These are phyloP conservation scores for Melanaphis sacchari DNA, from an alignment of 1,140 invertebrate species.

Conservation along the genomic window DNA sequence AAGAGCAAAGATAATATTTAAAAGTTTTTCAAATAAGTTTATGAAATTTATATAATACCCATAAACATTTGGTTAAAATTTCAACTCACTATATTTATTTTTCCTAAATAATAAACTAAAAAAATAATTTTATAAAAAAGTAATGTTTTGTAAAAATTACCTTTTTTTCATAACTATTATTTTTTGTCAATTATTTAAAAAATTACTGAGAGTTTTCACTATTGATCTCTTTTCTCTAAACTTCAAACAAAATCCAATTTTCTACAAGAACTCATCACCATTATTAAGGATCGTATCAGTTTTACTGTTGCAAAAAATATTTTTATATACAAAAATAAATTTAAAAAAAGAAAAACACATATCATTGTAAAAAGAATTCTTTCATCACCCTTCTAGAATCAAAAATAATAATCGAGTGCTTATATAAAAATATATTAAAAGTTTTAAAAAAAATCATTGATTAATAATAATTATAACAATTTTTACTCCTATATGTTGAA, in stretches of 20 bases:
- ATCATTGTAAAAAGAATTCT: neutral
- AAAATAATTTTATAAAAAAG: no score
- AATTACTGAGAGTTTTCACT: neutral
- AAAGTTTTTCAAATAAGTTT: neutral
- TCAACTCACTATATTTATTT: no score
- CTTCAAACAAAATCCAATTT: neutral
- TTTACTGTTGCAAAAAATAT: neutral
- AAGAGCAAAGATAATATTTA: no score
- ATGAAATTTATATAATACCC: no score
- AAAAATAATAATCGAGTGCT: neutral
- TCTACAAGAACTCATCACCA: neutral
- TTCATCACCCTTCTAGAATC: neutral
- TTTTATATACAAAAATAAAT: neutral
- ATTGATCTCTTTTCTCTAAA: neutral
- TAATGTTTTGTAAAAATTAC: no score
- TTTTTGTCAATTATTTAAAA: neutral
- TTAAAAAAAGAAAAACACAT: neutral
- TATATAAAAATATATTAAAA: neutral
- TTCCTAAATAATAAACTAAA: no score
- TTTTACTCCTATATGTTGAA: neutral
- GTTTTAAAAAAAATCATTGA: neutral
- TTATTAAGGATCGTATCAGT: neutral
- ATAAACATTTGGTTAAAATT: no score
- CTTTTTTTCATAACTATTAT: no score
- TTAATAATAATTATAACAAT: slow-evolving; percentile 5